Evolutionary conservation across 2,113 vertebrate genomes (phyloP).

Genomic region (mouse (Mus musculus)): DNA sequence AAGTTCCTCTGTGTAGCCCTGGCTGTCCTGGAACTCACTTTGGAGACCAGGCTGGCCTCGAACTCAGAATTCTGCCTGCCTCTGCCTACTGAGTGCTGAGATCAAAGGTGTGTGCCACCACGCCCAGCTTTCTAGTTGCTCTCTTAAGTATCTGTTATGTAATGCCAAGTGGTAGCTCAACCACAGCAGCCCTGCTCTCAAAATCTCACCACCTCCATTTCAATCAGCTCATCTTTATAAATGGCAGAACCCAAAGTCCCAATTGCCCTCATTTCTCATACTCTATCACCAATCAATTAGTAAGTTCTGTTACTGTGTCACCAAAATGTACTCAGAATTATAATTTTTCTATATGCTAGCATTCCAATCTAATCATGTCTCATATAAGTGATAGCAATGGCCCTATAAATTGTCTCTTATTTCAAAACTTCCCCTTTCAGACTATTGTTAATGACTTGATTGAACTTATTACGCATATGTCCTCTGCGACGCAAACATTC

Average conservation of each 20-base stretch:
- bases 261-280: neutral
- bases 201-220: neutral
- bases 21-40: no score
- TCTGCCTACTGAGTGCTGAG: no score
- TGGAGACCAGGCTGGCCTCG: no score
- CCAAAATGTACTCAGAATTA: neutral
- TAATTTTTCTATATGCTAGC: neutral
- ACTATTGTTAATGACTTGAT: neutral
- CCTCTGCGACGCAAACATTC: neutral
- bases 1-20: no score
- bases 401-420: neutral
- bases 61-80: no score
- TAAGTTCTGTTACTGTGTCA: neutral
- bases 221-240: neutral
- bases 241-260: neutral
- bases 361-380: neutral
- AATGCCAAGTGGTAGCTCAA: neutral
- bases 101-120: no score
- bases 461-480: neutral
- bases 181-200: neutral
- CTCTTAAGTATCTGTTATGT: neutral
- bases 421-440: constrained; percentile 22
- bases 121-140: neutral
- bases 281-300: neutral
- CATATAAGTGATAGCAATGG: neutral